These are phyloP conservation scores for Apocrypta bakeri DNA, from an alignment of 1,140 invertebrate genomes.

Conservation along the genomic window DNA sequence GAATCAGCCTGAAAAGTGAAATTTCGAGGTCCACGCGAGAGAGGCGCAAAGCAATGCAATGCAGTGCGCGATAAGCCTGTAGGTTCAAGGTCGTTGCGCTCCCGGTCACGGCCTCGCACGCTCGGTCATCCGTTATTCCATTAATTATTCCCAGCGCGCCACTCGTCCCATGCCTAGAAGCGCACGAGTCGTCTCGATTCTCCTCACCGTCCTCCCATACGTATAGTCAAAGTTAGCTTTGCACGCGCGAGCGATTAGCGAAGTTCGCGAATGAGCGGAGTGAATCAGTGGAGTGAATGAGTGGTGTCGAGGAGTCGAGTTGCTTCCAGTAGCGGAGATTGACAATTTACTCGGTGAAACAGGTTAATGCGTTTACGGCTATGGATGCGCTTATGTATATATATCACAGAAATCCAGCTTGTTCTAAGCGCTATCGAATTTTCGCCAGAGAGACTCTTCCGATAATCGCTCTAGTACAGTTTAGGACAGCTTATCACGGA, in stretches of 20 bases:
- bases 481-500: constrained; percentile 15
- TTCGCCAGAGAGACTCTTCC: not conserved
- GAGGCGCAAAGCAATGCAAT: not conserved
- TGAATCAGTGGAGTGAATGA: too few relatives aligned
- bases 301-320: too few relatives aligned
- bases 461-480: constrained; percentile 17
- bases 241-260: too few relatives aligned
- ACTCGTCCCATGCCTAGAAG: constrained; percentile 15
- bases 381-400: too few relatives aligned
- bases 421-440: not conserved
- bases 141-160: constrained; percentile 56
- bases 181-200: constrained; percentile 21
- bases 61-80: not conserved
- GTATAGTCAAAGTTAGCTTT: too few relatives aligned
- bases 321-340: too few relatives aligned
- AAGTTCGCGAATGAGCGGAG: too few relatives aligned
- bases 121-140: constrained; percentile 55
- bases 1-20: not conserved
- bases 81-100: constrained; percentile 57
- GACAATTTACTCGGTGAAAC: too few relatives aligned
- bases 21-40: not conserved
- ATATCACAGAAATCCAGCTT: too few relatives aligned
- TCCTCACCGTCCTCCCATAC: constrained; percentile 36
- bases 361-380: too few relatives aligned
- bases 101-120: constrained; percentile 55